Evolutionary conservation across 2,888 invertebrate species (phyloP), one percentile per base, ranked within the genome.

Genomic region (Archips crataeganus): DNA sequence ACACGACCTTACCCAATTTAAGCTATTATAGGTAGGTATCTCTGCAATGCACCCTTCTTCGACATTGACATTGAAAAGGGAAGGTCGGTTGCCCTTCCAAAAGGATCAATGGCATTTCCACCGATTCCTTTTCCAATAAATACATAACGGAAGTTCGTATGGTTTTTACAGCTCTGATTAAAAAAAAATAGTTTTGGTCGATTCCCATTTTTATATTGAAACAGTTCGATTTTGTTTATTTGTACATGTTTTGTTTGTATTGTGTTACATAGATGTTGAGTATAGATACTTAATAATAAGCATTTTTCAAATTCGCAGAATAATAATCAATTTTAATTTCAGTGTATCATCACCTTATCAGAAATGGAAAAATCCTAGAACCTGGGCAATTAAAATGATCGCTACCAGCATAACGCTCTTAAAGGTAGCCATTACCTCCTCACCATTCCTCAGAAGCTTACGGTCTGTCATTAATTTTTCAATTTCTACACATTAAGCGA

Each of bases 51-150:
- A 23, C 23, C 23, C 23, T 36, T 47, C 64, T 47, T 47, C 57
- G 64, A 59, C 70, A 64, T 64, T 71, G 64, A 71, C 49, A 71
- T 71, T 71, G 70, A 34, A 32, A 42, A 47, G 64, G 47, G 36
- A 59, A 64, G 64, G 49, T 34, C 34, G 34, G 54, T 45, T 45
- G 42, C 36, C 54, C 4, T 15, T 54, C 23, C 45, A 5, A 10
- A 15, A n/a, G 36, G 36, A 36, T 60, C 60, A 6, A 8, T 60
- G 11, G 11, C 13, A 34, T 59, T 10, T 59, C 13, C 32, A 13
- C 2, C 36, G 36, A 34, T 59, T 23, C 36, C 2, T 60, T 60
- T 60, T 13, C 36, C 60, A 32, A 57, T 2, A 10, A 23, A 11
- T 11, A 57, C 4, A 57, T 4, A 57, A 32, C 32, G 11, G 57